phyloP scores from a whole-genome alignment of 1,140 invertebrate species.

The Brachionus calyciflorus region DNA sequence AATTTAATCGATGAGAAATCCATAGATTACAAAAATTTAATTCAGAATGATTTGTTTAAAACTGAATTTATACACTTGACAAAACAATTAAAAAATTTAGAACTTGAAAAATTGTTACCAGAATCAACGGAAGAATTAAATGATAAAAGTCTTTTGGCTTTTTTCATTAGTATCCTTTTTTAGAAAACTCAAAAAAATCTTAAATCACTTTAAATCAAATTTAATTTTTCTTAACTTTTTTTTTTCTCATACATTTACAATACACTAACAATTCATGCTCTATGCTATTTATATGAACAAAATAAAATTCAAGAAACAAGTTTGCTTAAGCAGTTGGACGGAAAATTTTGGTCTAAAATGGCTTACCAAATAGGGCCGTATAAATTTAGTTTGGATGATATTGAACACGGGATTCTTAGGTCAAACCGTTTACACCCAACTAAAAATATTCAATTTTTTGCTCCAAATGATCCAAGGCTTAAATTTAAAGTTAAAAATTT shows the following conservation, averaged over 20 bases:
- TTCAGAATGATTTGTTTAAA: constrained; percentile 22
- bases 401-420: constrained; percentile 61
- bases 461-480: constrained; percentile 53
- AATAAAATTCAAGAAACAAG: not conserved
- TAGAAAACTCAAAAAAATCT: not conserved
- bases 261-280: constrained; percentile 32
- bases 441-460: constrained; percentile 54
- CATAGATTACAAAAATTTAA: constrained; percentile 21
- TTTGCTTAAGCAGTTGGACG: not conserved
- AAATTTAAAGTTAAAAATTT: constrained; percentile 53
- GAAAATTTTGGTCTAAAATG: constrained; percentile 45
- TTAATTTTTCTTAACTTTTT: not conserved
- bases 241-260: constrained; percentile 20
- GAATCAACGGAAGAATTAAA: not conserved
- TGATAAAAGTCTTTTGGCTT: not conserved
- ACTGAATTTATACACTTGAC: not conserved
- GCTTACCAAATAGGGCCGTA: constrained; percentile 52
- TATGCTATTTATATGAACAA: not conserved
- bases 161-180: constrained; percentile 43
- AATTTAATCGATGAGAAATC: constrained; percentile 24
- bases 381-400: constrained; percentile 58
- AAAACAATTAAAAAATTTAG: not conserved
- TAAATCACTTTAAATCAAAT: not conserved
- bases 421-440: constrained; percentile 59
- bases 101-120: not conserved